Conservation (phyloP, 2,797 vertebrate genomes). For the Darevskia mixta region DNA sequence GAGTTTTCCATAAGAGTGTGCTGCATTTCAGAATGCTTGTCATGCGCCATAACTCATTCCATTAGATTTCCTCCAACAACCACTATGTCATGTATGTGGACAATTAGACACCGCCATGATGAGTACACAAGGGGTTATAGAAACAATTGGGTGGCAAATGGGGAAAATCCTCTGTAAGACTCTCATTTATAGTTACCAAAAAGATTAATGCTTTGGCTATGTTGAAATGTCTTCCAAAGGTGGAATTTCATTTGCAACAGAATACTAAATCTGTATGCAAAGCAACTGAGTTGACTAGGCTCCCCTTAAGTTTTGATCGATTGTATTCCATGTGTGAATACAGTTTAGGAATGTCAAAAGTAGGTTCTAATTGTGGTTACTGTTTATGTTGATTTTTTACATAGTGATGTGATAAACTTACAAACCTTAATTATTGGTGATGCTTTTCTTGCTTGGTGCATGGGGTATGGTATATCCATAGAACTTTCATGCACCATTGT, state of each 20-base stretch:
- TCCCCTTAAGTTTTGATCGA: background rate
- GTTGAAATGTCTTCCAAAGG: background rate
- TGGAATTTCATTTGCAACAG: background rate
- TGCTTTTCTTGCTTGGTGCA: background rate
- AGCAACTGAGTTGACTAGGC: background rate
- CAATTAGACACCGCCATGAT: background rate
- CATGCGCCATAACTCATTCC: background rate
- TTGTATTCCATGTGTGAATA: background rate
- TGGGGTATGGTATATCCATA: slow-evolving; percentile 9
- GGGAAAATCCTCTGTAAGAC: background rate
- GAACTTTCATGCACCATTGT: background rate
- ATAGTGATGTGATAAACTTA: background rate
- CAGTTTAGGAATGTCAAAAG: background rate
- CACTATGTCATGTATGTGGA: background rate
- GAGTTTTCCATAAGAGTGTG: background rate
- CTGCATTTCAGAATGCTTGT: background rate
- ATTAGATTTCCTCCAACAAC: background rate
- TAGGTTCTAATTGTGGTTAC: background rate
- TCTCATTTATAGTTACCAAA: background rate
- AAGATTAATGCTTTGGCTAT: background rate
- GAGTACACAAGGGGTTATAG: background rate
- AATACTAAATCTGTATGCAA: background rate
- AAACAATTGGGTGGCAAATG: background rate
- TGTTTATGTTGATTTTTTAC: background rate
- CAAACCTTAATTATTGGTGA: background rate